Evolutionary conservation across 2,797 vertebrate genomes (phyloP).

Genomic region (Petrocephalus schoutedeni): DNA sequence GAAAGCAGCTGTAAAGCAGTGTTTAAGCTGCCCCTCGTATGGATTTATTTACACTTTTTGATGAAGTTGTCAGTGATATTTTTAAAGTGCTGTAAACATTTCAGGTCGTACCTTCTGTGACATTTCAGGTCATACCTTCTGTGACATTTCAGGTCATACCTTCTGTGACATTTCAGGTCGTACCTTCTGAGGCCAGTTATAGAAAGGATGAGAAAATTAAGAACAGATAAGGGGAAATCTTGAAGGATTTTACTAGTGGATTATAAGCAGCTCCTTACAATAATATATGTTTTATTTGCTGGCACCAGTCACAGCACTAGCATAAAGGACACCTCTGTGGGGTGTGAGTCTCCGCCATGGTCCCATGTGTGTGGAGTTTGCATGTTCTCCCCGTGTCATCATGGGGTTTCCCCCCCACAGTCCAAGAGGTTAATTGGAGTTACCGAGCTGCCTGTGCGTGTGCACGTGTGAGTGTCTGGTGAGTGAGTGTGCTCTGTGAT

Average conservation of each 20-base stretch:
- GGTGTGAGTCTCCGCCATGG: no score
- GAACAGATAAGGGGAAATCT: no score
- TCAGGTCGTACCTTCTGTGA: background rate
- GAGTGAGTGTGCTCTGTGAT: no score
- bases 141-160: no score
- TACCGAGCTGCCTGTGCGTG: no score
- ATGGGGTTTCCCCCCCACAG: no score
- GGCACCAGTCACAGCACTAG: background rate
- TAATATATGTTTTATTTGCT: background rate
- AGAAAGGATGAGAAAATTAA: background rate
- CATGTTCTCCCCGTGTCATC: no score
- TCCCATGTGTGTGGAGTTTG: no score
- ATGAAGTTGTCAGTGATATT: background rate
- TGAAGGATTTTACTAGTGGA: background rate
- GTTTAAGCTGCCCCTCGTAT: background rate
- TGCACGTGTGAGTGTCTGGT: no score
- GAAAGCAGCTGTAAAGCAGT: background rate
- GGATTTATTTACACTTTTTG: background rate
- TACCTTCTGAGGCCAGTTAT: background rate
- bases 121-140: no score
- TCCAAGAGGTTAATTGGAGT: no score
- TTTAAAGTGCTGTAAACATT: background rate
- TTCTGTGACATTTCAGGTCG: background rate
- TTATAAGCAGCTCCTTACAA: background rate
- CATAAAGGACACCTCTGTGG: background rate